Base-by-base conservation (phyloP, 2,797 vertebrate species). In the Thripadectes ignobilis region DNA sequence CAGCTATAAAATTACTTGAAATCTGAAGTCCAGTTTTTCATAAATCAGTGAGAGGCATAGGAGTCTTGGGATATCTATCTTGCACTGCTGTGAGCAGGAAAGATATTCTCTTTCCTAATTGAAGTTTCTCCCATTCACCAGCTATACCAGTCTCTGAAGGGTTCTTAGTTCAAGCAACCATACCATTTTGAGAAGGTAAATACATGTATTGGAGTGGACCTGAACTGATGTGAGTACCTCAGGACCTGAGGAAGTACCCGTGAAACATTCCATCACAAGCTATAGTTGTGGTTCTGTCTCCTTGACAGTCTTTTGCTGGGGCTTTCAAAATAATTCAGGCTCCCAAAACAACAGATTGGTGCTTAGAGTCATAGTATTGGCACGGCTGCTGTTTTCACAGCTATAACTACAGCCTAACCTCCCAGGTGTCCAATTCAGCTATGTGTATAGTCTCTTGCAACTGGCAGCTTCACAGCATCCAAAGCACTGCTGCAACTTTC, bases 401-500 rank as follows among this genome's bases (percentile, higher is more conserved):
- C 92, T 82, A 41, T 85, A 92, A 91, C 85, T 92, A 43, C 86
- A 88, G 57, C 32, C 59, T 77, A 91, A 8, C 69, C 59, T 96
- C 90, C 95, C 95, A 94, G 85, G 93, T 96, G 93, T 72, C 90
- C 88, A 81, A 86, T 96, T 88, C 93, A 84, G 49, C 88, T 91
- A 69, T 14, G 63, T 57, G 39, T 41, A 36, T 21, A 85, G 83
- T 63, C 51, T 86, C 80, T 69, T 66, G 62, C 76, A 88, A 89
- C 79, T 52, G 63, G 45, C 26, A 1, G 41, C 61, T 78, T 88
- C 83, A 74, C 85, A 95, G 57, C 74, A 90, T 52, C 29, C 26
- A 85, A 67, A 82, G 24, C 20, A 45, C 39, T 85, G 66, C 67
- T 88, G 67, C 54, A 83, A 51, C 69, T 55, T 61, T 78, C 46